These are phyloP conservation scores for Mesorhabditis belari DNA, from an alignment of 2,888 invertebrate species.

Conservation along the genomic window DNA sequence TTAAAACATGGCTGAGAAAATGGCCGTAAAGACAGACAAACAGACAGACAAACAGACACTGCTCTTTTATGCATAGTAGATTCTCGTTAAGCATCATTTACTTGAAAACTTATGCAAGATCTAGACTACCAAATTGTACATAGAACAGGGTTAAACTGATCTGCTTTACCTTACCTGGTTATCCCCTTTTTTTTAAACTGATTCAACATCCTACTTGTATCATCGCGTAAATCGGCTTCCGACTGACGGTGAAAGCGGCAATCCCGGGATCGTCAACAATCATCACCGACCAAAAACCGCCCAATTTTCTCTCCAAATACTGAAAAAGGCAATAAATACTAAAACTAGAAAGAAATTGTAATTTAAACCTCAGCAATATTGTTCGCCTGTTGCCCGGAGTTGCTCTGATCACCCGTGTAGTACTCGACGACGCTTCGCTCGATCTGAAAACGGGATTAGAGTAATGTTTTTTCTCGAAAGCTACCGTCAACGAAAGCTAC, in stretches of 20 bases:
- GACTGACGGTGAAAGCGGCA: neutral
- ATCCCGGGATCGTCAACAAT: neutral
- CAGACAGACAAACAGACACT: too few species aligned
- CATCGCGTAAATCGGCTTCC: neutral
- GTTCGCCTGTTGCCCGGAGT: neutral
- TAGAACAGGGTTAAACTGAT: too few species aligned
- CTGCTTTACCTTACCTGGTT: too few species aligned
- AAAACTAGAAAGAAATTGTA: neutral
- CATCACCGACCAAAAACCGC: neutral
- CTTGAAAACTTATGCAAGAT: too few species aligned
- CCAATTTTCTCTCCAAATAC: neutral
- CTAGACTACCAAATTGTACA: too few species aligned
- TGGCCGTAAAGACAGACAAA: too few species aligned
- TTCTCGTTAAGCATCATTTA: too few species aligned
- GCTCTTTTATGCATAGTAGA: too few species aligned
- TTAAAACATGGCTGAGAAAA: too few species aligned
- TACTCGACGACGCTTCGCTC: neutral
- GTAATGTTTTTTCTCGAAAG: neutral
- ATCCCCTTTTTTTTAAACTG: too few species aligned
- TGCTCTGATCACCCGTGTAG: neutral
- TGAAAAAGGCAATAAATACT: too few species aligned
- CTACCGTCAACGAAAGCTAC: neutral
- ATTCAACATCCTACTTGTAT: too few species aligned
- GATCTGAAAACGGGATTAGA: neutral
- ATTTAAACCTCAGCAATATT: neutral